These are phyloP conservation scores for Syngnathus floridae DNA, from an alignment of 2,113 vertebrate species.

Conservation along the genomic window DNA sequence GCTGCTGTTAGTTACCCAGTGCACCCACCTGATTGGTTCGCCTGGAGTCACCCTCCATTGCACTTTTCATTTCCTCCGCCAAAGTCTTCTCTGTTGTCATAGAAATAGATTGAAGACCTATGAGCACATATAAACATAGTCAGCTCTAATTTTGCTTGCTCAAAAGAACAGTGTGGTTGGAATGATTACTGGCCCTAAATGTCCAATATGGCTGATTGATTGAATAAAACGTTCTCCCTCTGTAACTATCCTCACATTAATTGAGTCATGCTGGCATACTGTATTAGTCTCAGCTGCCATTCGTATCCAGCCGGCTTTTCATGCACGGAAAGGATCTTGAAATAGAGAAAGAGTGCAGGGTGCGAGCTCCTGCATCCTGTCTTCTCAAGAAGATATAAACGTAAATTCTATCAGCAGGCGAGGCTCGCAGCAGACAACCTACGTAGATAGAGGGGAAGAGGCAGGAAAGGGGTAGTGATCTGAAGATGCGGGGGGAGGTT, in stretches of 20 bases:
- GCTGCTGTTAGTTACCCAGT: conserved; percentile 35
- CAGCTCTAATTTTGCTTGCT: conserved; percentile 24
- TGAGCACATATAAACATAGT: conserved; percentile 46
- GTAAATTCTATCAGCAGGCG: conserved; percentile 57
- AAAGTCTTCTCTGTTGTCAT: conserved; percentile 68
- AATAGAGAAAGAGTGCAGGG: conserved; percentile 38
- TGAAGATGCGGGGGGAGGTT: conserved; percentile 27
- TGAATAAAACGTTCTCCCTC: conserved; percentile 15
- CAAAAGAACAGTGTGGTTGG: conserved; percentile 7
- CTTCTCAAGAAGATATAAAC: conserved; percentile 37
- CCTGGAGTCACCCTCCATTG: conserved; percentile 66
- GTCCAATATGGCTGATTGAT: conserved; percentile 19
- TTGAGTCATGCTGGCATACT: conserved; percentile 5
- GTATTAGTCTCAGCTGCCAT: conserved; percentile 5
- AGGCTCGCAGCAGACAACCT: conserved; percentile 43
- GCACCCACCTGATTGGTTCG: conserved; percentile 66
- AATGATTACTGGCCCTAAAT: conserved; percentile 21
- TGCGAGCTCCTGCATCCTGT: conserved; percentile 37
- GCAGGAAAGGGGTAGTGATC: conserved; percentile 10
- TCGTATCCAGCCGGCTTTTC: conserved; percentile 9
- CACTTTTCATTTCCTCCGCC: conserved; percentile 62
- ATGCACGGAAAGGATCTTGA: conserved; percentile 6
- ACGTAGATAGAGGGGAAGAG: conserved; percentile 20
- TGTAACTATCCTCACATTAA: conserved; percentile 10
- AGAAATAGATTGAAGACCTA: conserved; percentile 63